A percentile compares a stretch with the other conserved stretches of the same genome.
These are phyloP conservation scores for Ciconia maguari DNA, from an alignment of 2,113 vertebrate genomes.

Conservation along the genomic window DNA sequence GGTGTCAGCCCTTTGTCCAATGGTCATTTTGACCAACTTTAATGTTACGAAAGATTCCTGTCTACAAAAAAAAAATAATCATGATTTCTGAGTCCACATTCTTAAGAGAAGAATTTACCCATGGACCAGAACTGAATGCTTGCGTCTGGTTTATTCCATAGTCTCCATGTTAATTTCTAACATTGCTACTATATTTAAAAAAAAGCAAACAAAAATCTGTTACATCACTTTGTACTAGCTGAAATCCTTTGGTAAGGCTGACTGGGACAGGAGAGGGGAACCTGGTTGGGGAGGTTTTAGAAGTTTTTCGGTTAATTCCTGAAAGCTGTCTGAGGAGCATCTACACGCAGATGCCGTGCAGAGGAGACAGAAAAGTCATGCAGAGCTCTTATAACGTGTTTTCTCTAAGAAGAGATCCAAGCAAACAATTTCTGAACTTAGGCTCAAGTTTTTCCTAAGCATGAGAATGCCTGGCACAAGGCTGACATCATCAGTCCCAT, in stretches of 20 bases:
- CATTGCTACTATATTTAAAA: background rate
- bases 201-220: background rate
- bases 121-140: background rate
- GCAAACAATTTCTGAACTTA: background rate
- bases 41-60: background rate
- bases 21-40: background rate
- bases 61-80: background rate
- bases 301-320: background rate
- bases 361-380: background rate
- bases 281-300: background rate
- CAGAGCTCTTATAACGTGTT: background rate
- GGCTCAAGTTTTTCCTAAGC: background rate
- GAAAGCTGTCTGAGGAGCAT: background rate
- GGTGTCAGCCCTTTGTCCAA: background rate
- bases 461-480: background rate
- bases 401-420: background rate
- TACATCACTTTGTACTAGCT: background rate
- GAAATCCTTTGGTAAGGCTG: background rate
- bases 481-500: background rate
- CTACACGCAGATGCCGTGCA: accelerated
- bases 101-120: background rate
- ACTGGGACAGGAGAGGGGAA: background rate
- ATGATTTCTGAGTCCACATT: background rate
- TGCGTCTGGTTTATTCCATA: background rate
- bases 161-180: background rate